Evolutionary conservation across 23 tunicate species (phyloP).

Genomic region (Styela clava): DNA sequence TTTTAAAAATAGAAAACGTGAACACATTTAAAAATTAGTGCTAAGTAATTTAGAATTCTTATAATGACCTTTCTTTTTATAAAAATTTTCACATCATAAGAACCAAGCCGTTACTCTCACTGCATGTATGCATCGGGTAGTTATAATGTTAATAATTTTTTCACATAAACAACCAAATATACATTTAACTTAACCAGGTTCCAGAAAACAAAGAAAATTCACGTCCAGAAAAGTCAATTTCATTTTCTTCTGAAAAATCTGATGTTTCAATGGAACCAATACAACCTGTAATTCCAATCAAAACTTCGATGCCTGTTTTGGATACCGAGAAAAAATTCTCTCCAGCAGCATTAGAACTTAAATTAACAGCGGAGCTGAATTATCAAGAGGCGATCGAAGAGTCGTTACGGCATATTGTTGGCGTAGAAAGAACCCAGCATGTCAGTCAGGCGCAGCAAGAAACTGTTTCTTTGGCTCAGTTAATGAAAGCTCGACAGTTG

Average conservation of each 20-base stretch:
- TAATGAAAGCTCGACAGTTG: slow-evolving; percentile 61
- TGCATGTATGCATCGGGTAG: too few species aligned
- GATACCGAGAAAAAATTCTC: slow-evolving; percentile 32
- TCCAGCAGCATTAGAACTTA: slow-evolving; percentile 69
- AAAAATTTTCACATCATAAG: too few species aligned
- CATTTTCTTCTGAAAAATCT: not conserved
- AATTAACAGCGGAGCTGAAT: slow-evolving; percentile 59
- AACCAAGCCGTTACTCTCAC: too few species aligned
- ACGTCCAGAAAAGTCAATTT: too few species aligned
- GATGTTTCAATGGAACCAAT: not conserved
- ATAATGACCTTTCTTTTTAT: too few species aligned
- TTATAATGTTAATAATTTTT: too few species aligned
- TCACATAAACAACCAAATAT: too few species aligned
- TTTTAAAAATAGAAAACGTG: too few species aligned
- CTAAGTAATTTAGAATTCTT: too few species aligned
- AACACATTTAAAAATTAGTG: too few species aligned
- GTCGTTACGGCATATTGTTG: slow-evolving; percentile 46
- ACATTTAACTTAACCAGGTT: too few species aligned
- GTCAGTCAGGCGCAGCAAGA: slow-evolving; percentile 83
- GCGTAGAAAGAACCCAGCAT: slow-evolving; percentile 49
- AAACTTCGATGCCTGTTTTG: not conserved
- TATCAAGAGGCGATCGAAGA: slow-evolving; percentile 67
- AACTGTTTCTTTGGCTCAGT: slow-evolving; percentile 70
- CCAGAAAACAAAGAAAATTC: too few species aligned
- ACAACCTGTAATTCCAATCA: not conserved